Evolutionary conservation across 2,113 vertebrate species (phyloP).

Genomic region (Rostratula benghalensis): DNA sequence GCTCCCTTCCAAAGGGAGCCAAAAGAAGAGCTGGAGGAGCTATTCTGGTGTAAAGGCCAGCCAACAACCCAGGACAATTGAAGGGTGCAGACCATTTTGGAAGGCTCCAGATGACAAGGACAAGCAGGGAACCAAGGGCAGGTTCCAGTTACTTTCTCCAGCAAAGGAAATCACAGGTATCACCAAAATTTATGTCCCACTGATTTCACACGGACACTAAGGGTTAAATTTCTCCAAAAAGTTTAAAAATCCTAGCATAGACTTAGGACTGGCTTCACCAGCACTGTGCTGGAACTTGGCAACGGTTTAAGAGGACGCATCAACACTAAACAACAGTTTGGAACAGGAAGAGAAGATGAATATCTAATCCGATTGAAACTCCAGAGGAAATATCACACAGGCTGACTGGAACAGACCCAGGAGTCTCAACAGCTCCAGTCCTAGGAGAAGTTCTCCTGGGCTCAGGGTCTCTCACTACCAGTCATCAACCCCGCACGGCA

Average conservation of each 20-base stretch:
- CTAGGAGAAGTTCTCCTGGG: not conserved
- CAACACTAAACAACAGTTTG: slow-evolving; percentile 61
- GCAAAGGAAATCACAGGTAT: not conserved
- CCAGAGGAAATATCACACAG: slow-evolving; percentile 44
- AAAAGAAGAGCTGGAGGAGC: not conserved
- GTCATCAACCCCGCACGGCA: accelerated
- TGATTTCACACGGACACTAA: not conserved
- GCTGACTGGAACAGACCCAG: slow-evolving; percentile 39
- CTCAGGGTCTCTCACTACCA: not conserved
- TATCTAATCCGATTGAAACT: slow-evolving; percentile 48
- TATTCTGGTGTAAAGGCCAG: not conserved
- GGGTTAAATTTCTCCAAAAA: slow-evolving; percentile 23
- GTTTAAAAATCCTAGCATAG: not conserved
- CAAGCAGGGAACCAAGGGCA: not conserved
- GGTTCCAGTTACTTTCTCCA: not conserved
- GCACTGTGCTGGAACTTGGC: slow-evolving; percentile 49
- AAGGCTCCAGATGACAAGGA: not conserved
- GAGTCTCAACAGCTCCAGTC: slow-evolving; percentile 3
- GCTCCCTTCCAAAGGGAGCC: not conserved
- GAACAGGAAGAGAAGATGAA: slow-evolving; percentile 64
- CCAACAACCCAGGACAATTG: not conserved
- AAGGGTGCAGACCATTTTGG: not conserved
- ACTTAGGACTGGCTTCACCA: not conserved
- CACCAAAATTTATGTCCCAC: not conserved
- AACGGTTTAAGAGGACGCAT: slow-evolving; percentile 49